Conservation (phyloP, 2,797 vertebrate species). For the Sebastes alutus region DNA sequence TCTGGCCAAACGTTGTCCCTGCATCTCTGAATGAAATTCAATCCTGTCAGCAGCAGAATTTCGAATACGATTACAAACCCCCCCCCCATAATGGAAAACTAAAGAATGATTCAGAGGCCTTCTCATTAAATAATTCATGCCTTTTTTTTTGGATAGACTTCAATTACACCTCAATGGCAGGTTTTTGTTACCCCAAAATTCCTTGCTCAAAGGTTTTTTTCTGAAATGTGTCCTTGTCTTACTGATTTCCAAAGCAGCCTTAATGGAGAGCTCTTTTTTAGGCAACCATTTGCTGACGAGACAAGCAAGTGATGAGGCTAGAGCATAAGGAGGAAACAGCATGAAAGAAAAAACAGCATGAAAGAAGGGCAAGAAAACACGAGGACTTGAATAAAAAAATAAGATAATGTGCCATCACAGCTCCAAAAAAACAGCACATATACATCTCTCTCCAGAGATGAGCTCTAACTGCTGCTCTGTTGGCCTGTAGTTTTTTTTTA, state of each 20-base stretch:
- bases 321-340: background rate
- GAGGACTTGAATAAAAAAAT: background rate
- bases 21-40: background rate
- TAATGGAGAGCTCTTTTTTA: constrained; percentile 44
- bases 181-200: background rate
- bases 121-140: background rate
- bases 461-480: background rate
- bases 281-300: constrained; percentile 30
- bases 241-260: background rate
- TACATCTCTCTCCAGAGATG: background rate
- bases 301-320: constrained; percentile 20
- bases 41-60: background rate
- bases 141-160: background rate
- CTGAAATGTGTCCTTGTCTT: background rate
- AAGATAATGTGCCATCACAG: background rate
- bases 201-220: constrained; percentile 7
- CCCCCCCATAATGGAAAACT: background rate
- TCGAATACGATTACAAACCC: background rate
- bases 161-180: background rate
- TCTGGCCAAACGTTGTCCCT: background rate
- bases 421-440: background rate
- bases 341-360: background rate
- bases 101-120: background rate
- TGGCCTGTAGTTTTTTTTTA: background rate
- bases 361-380: background rate